A percentile compares a stretch with the other conserved stretches of the same genome.
phyloP scores from a whole-genome alignment of 2,888 invertebrate species.

The Nymphalis polychloros region DNA sequence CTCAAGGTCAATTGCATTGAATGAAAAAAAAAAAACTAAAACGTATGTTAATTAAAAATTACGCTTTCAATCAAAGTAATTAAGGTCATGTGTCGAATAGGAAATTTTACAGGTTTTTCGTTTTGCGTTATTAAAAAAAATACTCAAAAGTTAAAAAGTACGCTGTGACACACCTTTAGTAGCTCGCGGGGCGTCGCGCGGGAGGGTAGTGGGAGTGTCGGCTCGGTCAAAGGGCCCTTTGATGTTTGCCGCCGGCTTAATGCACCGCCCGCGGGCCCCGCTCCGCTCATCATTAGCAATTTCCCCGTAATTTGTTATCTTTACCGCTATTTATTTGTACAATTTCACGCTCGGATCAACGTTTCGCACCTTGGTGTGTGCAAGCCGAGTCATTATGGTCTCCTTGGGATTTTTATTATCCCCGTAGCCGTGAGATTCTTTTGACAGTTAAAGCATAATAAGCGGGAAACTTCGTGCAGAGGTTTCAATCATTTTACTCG shows the following conservation, averaged over 20 bases:
- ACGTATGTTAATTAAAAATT: not conserved
- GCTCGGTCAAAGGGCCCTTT: conserved; percentile 81
- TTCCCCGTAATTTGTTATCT: conserved; percentile 82
- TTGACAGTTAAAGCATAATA: conserved; percentile 32
- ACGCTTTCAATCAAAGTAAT: conserved; percentile 9
- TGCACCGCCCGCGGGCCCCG: conserved; percentile 79
- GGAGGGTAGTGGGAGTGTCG: conserved; percentile 52
- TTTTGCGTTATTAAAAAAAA: conserved; percentile 13
- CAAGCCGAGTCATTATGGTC: conserved; percentile 33
- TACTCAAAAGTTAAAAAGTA: conserved; percentile 24
- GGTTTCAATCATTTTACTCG: conserved; percentile 18
- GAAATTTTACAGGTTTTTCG: conserved; percentile 3
- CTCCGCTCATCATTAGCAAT: conserved; percentile 80
- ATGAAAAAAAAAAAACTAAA: not conserved
- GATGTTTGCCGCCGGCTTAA: conserved; percentile 82
- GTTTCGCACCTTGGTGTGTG: conserved; percentile 54
- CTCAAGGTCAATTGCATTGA: conserved; percentile 9
- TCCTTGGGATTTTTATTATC: conserved; percentile 19
- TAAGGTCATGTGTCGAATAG: conserved; percentile 5
- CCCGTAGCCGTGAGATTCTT: conserved; percentile 15
- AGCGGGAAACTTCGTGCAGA: conserved; percentile 17
- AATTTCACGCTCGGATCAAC: conserved; percentile 66
- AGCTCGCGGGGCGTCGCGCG: conserved; percentile 34
- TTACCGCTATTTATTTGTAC: conserved; percentile 79
- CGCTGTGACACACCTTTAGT: conserved; percentile 40